Percentiles rank a stretch among this genome's conserved stretches.
These are phyloP conservation scores for Vidua macroura DNA, from an alignment of 2,113 vertebrate genomes.

Conservation along the genomic window DNA sequence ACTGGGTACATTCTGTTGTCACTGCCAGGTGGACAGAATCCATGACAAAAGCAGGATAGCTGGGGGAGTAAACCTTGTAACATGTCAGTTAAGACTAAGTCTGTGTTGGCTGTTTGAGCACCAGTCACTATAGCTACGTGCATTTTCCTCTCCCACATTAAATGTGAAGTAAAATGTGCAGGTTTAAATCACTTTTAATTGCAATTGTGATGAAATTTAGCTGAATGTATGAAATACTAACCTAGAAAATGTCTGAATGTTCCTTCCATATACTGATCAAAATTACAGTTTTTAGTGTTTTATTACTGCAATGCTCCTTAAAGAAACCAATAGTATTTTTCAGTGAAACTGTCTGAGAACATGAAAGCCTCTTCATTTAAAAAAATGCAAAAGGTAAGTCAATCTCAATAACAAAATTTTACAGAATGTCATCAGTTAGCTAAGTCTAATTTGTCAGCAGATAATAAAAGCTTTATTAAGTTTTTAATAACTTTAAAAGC, in stretches of 20 bases:
- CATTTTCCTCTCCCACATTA: neutral
- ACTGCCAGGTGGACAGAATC: neutral
- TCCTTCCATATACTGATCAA: neutral
- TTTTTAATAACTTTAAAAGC: neutral
- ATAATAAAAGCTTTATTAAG: neutral
- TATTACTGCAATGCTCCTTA: conserved; percentile 71
- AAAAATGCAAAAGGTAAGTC: conserved; percentile 92
- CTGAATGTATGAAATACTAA: neutral
- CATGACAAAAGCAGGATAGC: neutral
- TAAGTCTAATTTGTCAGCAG: neutral
- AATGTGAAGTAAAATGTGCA: neutral
- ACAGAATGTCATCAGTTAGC: neutral
- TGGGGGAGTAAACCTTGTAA: neutral
- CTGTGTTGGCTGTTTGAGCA: neutral
- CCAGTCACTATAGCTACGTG: neutral
- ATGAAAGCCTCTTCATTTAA: conserved; percentile 98
- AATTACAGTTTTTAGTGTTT: neutral
- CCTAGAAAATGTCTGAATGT: neutral
- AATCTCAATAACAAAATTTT: neutral
- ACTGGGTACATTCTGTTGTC: neutral
- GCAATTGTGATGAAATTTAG: neutral
- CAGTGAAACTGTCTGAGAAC: conserved; percentile 95
- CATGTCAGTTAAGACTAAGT: neutral
- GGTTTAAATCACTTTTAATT: neutral
- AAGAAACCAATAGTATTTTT: conserved; percentile 89